Evolutionary conservation across 1,140 invertebrate species (phyloP), one percentile per base, ranked within the genome.

Genomic region (Leptopilina clavipes): DNA sequence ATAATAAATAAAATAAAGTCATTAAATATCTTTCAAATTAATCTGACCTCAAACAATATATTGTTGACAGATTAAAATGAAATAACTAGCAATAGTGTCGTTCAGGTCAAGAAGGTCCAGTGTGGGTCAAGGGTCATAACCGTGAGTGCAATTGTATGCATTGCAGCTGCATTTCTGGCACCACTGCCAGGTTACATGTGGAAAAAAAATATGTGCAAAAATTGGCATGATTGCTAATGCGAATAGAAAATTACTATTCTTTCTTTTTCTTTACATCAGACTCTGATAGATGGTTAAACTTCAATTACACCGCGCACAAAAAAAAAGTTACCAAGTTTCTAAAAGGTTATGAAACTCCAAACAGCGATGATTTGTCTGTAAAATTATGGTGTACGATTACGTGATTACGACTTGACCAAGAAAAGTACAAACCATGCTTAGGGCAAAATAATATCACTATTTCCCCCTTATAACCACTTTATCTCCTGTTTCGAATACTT

Each of bases 261-360:
- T 22, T 65, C 19, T 12, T 31, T 31, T 6, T 40, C 7, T 40
- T 40, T 40, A 40, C 37, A 6, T 40, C 37, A 40, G 8, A 7
- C 3, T 0, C 19, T 65, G 59, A 65, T 65, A 22, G 25, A 65
- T 65, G 22, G 25, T 14, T 31, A 31, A 40, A 65, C 59, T 65
- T 65, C 19, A 7, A 65, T 65, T 65, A 31, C 59, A 31, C 11
- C 59, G 37, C 5, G 37, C 5, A 40, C 37, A 6, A 40, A 65
- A 7, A 65, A 31, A 65, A 65, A 65, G 22, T 31, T 31, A 65
- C 25, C 59, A 11, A 31, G 59, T 65, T 31, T 65, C 59, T 52
- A 40, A 65, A 65, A 37, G 56, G 22, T 65, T 14, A 65, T n/a
- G 59, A 65, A 65, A 65, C 25, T 31, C 25, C 12, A 65, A 65